Percentiles rank a stretch among this genome's conserved stretches.
These are phyloP conservation scores for Syrphus vitripennis DNA, from an alignment of 2,888 invertebrate genomes.

Conservation along the genomic window DNA sequence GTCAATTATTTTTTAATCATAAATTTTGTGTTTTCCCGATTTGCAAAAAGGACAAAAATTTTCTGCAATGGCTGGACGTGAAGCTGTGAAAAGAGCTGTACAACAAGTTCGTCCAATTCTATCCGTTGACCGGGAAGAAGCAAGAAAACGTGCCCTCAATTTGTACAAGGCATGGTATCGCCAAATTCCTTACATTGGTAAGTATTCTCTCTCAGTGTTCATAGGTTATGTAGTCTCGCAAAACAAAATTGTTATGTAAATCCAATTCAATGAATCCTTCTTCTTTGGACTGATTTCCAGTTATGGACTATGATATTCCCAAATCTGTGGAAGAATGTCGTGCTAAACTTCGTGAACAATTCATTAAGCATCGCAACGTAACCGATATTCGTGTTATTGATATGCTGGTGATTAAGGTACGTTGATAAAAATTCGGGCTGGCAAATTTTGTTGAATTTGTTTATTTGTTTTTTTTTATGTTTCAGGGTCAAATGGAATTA, in stretches of 20 bases:
- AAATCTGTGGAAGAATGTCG: conserved; percentile 87
- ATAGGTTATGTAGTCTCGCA: conserved; percentile 45
- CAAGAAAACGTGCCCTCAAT: conserved; percentile 90
- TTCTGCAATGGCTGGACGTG: conserved; percentile 75
- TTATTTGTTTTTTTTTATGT: conserved; percentile 74
- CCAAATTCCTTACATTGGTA: conserved; percentile 94
- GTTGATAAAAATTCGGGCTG: background rate
- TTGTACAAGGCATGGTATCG: conserved; percentile 97
- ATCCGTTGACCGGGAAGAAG: conserved; percentile 89
- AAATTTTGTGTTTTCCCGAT: conserved; percentile 40
- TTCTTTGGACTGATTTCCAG: conserved; percentile 83
- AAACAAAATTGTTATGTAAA: conserved; percentile 64
- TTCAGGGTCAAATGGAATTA: conserved; percentile 96
- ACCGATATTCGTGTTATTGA: conserved; percentile 94
- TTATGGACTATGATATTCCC: conserved; percentile 92
- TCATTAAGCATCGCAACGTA: conserved; percentile 88
- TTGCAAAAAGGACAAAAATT: background rate
- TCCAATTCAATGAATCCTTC: background rate
- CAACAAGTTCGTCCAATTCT: conserved; percentile 93
- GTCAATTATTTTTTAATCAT: conserved; percentile 19
- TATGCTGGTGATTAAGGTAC: conserved; percentile 92
- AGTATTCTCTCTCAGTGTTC: conserved; percentile 76
- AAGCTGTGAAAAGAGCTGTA: conserved; percentile 82
- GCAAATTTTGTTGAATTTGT: background rate
- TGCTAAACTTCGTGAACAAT: conserved; percentile 89